These are phyloP conservation scores for Tauraco hartlaubi DNA, from an alignment of 2,797 vertebrate genomes.

Conservation along the genomic window DNA sequence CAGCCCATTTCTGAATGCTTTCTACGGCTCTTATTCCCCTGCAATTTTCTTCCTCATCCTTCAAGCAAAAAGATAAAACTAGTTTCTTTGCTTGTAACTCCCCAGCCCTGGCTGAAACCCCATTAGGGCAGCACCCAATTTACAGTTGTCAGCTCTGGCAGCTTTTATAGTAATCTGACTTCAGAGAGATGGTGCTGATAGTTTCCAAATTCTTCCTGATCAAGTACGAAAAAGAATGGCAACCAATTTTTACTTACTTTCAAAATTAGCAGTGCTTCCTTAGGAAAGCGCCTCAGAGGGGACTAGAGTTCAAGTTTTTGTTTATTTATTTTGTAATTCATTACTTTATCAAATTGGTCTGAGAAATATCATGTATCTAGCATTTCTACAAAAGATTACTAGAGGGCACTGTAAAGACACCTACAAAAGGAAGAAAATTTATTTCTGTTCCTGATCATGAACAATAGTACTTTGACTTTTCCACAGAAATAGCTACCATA, in stretches of 20 bases:
- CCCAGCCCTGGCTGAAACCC: neutral
- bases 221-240: neutral
- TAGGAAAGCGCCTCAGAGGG: neutral
- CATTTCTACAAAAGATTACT: slow-evolving; percentile 53
- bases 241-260: neutral
- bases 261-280: neutral
- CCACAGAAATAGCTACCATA: slow-evolving; percentile 26
- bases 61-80: neutral
- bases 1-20: neutral
- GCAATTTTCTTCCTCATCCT: neutral
- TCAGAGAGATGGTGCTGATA: neutral
- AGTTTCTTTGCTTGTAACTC: neutral
- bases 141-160: neutral
- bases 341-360: neutral
- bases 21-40: neutral
- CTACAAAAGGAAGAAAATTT: neutral
- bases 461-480: slow-evolving; percentile 51
- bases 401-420: slow-evolving; percentile 67
- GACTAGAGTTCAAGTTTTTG: neutral
- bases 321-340: neutral
- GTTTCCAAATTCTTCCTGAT: neutral
- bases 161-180: neutral
- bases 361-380: neutral
- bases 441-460: neutral
- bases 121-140: neutral